These are phyloP conservation scores for Bungarus multicinctus DNA, from an alignment of 2,113 vertebrate genomes.

Conservation along the genomic window DNA sequence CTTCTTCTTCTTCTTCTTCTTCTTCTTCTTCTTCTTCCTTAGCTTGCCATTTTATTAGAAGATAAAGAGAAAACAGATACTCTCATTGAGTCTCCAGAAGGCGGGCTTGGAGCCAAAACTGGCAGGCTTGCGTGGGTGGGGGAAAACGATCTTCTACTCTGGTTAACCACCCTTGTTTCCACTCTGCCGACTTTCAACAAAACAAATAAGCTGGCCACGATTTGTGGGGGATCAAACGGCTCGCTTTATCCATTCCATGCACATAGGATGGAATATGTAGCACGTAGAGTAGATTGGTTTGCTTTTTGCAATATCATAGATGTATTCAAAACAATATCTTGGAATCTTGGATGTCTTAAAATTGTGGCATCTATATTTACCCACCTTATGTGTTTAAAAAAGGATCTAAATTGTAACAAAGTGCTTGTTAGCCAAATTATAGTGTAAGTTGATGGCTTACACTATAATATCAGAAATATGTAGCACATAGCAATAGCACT, in stretches of 20 bases:
- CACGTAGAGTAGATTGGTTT: not conserved
- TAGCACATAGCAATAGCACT: not conserved
- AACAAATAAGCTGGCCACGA: not conserved
- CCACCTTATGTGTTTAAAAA: not conserved
- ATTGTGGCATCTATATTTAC: not conserved
- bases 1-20: rapidly evolving
- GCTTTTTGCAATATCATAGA: not conserved
- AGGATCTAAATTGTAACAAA: not conserved
- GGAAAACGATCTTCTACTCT: not conserved
- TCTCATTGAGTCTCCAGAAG: not conserved
- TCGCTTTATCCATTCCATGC: not conserved
- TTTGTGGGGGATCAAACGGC: not conserved
- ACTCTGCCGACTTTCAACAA: slow-evolving; percentile 27
- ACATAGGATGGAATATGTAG: too few relatives aligned
- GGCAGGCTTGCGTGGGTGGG: not conserved
- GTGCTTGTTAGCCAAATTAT: not conserved
- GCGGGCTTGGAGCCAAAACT: slow-evolving; percentile 14
- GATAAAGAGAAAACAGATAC: slow-evolving; percentile 23
- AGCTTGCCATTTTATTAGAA: slow-evolving; percentile 16
- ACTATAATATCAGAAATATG: not conserved
- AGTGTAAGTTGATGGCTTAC: not conserved
- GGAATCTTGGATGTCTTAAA: not conserved
- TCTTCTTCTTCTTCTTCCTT: not conserved
- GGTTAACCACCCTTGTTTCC: not conserved
- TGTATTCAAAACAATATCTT: not conserved